A percentile compares a stretch with the other conserved stretches of the same genome.
Evolutionary conservation across 2,113 vertebrate genomes (phyloP).

Genomic region (Rhipidura dahli): DNA sequence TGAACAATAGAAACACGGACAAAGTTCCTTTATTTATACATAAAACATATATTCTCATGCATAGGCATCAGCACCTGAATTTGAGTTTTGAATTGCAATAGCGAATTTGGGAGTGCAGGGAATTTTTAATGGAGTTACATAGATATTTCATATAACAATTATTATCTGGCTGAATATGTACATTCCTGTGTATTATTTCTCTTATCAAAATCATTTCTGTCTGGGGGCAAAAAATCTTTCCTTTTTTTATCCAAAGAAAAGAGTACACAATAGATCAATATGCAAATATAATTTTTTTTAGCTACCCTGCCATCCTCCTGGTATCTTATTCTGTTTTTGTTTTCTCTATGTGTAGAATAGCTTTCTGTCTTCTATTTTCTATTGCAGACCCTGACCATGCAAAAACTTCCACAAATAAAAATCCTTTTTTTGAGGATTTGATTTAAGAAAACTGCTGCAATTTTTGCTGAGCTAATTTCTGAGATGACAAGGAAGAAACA

Average conservation of each 20-base stretch:
- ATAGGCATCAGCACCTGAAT: neutral
- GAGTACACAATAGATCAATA: neutral
- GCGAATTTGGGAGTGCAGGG: neutral
- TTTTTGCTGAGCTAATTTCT: neutral
- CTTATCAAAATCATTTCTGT: neutral
- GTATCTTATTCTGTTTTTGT: neutral
- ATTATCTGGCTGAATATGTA: neutral
- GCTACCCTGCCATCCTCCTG: neutral
- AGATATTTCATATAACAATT: neutral
- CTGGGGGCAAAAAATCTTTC: neutral
- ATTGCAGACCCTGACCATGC: neutral
- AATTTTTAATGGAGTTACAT: neutral
- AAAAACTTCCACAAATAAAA: neutral
- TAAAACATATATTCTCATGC: neutral
- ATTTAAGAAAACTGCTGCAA: neutral
- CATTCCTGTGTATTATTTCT: neutral
- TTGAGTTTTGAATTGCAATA: conserved; percentile 10
- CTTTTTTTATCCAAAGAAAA: neutral
- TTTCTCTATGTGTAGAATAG: neutral
- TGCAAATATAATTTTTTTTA: neutral
- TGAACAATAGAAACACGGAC: neutral
- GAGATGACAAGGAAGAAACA: neutral
- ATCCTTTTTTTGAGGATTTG: neutral
- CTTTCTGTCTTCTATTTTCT: neutral
- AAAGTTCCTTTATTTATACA: conserved; percentile 16